These are phyloP conservation scores for Crioceris asparagi DNA, from an alignment of 2,888 invertebrate species.

Conservation along the genomic window DNA sequence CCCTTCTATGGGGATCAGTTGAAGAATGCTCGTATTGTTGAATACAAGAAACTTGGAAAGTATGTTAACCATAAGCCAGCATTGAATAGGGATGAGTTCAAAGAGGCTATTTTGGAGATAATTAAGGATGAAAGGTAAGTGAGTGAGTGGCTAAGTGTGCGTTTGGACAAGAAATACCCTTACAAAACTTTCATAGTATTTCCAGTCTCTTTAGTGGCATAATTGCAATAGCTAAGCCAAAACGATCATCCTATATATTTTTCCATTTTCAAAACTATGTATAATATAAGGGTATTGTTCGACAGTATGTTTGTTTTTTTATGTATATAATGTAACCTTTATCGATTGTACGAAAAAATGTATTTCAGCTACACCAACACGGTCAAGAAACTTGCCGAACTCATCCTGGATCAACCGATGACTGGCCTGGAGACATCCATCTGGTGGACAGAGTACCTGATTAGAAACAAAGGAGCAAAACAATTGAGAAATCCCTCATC, in stretches of 20 bases:
- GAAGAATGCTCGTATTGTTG: constrained; percentile 8
- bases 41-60: constrained; percentile 15
- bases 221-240: no score
- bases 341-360: no score
- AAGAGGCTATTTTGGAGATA: constrained; percentile 23
- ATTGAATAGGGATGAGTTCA: constrained; percentile 20
- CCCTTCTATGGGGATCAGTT: constrained; percentile 33
- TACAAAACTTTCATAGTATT: no score
- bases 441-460: constrained; percentile 29
- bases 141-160: no score
- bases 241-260: no score
- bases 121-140: constrained; percentile 24
- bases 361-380: constrained; percentile 23
- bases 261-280: no score
- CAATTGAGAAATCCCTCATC: constrained; percentile 20
- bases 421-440: constrained; percentile 25
- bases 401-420: constrained; percentile 25
- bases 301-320: no score
- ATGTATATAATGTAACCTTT: no score
- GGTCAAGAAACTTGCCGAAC: constrained; percentile 15
- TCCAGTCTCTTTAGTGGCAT: no score
- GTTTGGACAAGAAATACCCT: no score
- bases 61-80: constrained; percentile 14
- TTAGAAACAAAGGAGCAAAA: constrained; percentile 24
- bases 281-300: no score